A percentile compares a stretch with the other conserved stretches of the same genome.
Evolutionary conservation across 35 echinoderm and acorn worm species (phyloP).

Genomic region (Ophioderma brevispina): DNA sequence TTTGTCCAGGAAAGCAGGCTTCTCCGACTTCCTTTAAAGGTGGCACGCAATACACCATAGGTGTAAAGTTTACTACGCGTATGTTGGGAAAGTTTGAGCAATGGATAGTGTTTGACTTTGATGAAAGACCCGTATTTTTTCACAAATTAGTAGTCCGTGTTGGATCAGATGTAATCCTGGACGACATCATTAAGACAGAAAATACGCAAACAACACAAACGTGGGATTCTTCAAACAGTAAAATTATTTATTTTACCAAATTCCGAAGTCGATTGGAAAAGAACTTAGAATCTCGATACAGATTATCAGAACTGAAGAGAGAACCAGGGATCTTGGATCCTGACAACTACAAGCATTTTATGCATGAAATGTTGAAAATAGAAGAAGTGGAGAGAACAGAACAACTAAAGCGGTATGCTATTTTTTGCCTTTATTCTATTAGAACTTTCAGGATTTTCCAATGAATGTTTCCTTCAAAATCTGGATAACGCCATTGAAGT

Average conservation of each 20-base stretch:
- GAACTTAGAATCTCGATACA: neutral
- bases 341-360: conserved; percentile 55
- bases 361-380: conserved; percentile 59
- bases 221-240: neutral
- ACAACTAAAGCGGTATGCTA: conserved; percentile 35
- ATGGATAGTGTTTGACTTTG: conserved; percentile 87
- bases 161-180: neutral
- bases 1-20: conserved; percentile 51
- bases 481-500: no score
- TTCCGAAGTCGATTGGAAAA: neutral
- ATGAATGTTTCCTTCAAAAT: no score
- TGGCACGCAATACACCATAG: conserved; percentile 28
- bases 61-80: conserved; percentile 51
- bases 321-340: neutral
- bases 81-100: conserved; percentile 77
- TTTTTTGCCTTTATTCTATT: no score
- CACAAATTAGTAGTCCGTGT: neutral
- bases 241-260: neutral
- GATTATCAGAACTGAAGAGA: neutral
- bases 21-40: neutral
- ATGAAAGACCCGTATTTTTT: neutral
- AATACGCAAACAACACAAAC: neutral
- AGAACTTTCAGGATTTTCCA: no score
- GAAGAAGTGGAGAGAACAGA: conserved; percentile 52
- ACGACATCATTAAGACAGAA: neutral